A percentile compares a stretch with the other conserved stretches of the same genome.
Evolutionary conservation across 2,113 vertebrate genomes (phyloP).

Genomic region (Dromaius novaehollandiae): DNA sequence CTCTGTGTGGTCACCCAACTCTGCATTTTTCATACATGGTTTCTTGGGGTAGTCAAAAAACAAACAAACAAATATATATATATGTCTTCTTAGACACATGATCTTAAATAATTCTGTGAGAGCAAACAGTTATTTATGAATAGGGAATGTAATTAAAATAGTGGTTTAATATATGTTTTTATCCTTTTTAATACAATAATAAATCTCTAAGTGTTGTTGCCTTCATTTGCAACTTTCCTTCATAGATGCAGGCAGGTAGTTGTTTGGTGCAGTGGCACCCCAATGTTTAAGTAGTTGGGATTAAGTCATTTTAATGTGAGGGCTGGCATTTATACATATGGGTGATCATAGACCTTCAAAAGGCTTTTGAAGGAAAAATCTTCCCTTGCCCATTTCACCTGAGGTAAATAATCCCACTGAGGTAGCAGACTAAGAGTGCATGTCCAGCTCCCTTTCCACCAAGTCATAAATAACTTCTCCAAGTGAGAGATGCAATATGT

Average conservation of each 20-base stretch:
- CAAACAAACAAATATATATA: too few relatives aligned
- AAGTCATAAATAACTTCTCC: neutral
- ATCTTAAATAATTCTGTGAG: slow-evolving; percentile 27
- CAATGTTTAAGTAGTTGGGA: neutral
- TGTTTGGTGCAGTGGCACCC: neutral
- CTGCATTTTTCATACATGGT: neutral
- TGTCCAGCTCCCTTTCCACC: neutral
- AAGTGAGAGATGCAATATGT: neutral
- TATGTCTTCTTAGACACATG: too few relatives aligned
- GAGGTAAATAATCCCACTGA: neutral
- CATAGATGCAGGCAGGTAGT: neutral
- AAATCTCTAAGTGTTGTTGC: neutral
- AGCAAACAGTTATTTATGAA: slow-evolving; percentile 76
- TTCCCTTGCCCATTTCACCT: neutral
- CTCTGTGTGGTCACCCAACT: neutral
- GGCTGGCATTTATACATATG: too few relatives aligned
- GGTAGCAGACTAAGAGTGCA: neutral
- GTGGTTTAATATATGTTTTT: slow-evolving; percentile 75
- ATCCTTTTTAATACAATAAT: slow-evolving; percentile 23
- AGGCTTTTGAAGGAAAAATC: neutral
- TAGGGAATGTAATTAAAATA: slow-evolving; percentile 79
- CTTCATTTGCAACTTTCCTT: neutral
- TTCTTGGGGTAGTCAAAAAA: neutral
- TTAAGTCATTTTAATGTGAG: neutral
- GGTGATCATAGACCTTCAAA: neutral